Evolutionary conservation across 1,140 invertebrate species (phyloP).

Genomic region (Oppia nitens): DNA sequence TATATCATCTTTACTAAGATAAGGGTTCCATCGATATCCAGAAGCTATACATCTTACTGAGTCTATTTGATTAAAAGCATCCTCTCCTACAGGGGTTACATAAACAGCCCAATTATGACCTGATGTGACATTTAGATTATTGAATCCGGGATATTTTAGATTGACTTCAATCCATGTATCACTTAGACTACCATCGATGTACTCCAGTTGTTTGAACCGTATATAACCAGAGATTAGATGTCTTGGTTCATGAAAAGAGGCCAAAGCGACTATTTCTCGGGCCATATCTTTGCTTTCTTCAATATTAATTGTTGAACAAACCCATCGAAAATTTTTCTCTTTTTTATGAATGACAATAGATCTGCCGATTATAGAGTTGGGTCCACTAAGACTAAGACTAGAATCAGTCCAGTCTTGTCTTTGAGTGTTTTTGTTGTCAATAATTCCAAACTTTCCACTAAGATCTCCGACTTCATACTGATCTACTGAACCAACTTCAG

Average conservation of each 20-base stretch:
- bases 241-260: constrained; percentile 70
- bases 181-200: constrained; percentile 64
- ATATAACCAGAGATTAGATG: constrained; percentile 68
- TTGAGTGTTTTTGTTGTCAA: constrained; percentile 32
- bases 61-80: constrained; percentile 61
- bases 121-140: constrained; percentile 24
- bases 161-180: constrained; percentile 79
- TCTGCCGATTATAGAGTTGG: constrained; percentile 59
- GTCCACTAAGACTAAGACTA: constrained; percentile 64
- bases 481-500: constrained; percentile 50
- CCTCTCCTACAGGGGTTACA: constrained; percentile 80
- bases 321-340: constrained; percentile 40
- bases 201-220: constrained; percentile 67
- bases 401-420: constrained; percentile 57
- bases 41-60: constrained; percentile 66
- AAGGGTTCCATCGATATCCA: constrained; percentile 84
- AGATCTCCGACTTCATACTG: constrained; percentile 77
- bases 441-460: constrained; percentile 58
- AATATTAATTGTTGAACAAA: constrained; percentile 62
- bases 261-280: constrained; percentile 62
- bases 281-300: constrained; percentile 70
- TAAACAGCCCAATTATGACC: constrained; percentile 83
- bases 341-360: constrained; percentile 67
- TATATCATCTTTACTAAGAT: constrained; percentile 65
- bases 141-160: constrained; percentile 30